Evolutionary conservation across 1,140 invertebrate genomes (phyloP), one percentile per base, ranked within the genome.

Genomic region (Hydropsyche tenuis): DNA sequence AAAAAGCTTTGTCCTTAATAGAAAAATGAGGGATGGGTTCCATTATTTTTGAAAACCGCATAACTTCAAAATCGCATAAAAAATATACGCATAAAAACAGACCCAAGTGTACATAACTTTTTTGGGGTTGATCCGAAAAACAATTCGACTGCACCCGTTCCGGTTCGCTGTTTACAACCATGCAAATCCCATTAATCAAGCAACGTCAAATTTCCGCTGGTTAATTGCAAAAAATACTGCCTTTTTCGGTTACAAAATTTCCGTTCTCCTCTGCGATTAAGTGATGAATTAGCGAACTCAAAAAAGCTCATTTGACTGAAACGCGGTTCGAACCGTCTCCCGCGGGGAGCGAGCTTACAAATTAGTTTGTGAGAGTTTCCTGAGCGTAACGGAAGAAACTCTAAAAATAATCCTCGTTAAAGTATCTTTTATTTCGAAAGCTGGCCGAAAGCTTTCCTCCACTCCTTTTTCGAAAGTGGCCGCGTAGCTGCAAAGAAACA

Each of bases 281-380:
- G 56, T 60, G 56, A 60, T 60, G 56, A 60, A 60, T 60, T 60
- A 60, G 56, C 56, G 25, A 60, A 60, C 56, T 60, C 56, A 60
- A 60, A 60, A 60, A 60, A 60, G 56, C 56, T 60, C 56, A 60
- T 60, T 60, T 60, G 56, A 60, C 56, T 60, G 56, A 60, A 60
- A 60, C 56, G 56, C 12, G 11, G 23, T 60, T 60, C 56, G 56
- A 12, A 48, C 12, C 45, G 11, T 48, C 12, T 12, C 56, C 56
- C 56, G 9, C 6, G 22, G 56, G 56, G 30, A 37, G 30, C 3
- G 30, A 37, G 23, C 56, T 60, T 25, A 60, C 56, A 60, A 60
- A 60, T 60, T 60, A 60, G 56, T 60, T 60, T 27, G 56, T 20
- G 22, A 60, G 56, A 60, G 56, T 60, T 60, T 60, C 56, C 56